Conservation (phyloP, 2,888 invertebrate species). For the Chaetoderma sp. region DNA sequence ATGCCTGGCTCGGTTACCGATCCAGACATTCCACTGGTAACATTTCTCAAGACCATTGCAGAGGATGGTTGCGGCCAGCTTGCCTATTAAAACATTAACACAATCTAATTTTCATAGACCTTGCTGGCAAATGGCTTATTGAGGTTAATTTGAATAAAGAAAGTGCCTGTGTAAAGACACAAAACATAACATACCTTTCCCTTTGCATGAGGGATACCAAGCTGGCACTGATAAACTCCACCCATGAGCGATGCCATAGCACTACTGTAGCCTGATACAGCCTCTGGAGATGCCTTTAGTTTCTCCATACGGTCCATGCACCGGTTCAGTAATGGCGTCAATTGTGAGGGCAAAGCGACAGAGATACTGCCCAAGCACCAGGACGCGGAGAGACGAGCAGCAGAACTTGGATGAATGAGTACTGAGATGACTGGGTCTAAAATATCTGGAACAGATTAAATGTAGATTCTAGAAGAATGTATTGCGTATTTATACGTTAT, state of each 20-base stretch:
- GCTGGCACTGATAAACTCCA: conserved; percentile 82
- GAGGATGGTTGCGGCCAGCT: too few species aligned
- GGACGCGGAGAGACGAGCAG: conserved; percentile 92
- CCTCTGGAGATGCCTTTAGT: conserved; percentile 85
- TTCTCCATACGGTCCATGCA: conserved; percentile 68
- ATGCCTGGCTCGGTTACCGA: too few species aligned
- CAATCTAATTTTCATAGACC: too few species aligned
- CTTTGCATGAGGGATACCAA: conserved; percentile 92
- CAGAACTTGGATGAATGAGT: conserved; percentile 92
- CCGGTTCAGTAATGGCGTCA: conserved; percentile 90
- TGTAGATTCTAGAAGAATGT: neutral
- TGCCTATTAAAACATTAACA: too few species aligned
- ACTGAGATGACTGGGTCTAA: conserved; percentile 85
- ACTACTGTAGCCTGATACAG: conserved; percentile 84
- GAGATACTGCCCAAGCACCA: conserved; percentile 94
- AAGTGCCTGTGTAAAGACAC: too few species aligned
- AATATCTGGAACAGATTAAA: conserved; percentile 73
- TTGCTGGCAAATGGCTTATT: too few species aligned
- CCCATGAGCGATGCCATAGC: conserved; percentile 90
- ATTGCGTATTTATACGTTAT: neutral
- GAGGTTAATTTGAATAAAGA: too few species aligned
- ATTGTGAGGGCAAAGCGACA: conserved; percentile 92
- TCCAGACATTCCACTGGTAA: too few species aligned
- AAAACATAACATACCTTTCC: conserved; percentile 90
- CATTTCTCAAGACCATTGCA: too few species aligned